phyloP scores from a whole-genome alignment of 2,888 invertebrate genomes.

The Miltochrista miniata region DNA sequence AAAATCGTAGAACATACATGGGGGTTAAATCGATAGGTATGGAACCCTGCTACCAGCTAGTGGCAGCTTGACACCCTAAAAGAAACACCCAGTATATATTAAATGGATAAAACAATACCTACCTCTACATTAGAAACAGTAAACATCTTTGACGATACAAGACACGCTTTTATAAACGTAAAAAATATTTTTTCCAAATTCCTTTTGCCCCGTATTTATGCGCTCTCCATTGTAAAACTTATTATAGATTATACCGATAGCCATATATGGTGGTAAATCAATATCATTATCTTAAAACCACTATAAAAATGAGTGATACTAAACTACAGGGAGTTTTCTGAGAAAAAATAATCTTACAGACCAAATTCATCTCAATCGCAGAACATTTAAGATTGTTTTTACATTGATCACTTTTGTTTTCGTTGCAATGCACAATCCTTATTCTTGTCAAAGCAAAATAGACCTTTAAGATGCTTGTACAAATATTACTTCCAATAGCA shows the following conservation, averaged over 20 bases:
- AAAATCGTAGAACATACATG: no score
- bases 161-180: no score
- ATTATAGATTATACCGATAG: conserved; percentile 64
- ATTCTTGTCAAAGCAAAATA: conserved; percentile 12
- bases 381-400: conserved; percentile 11
- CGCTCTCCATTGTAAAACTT: conserved; percentile 37
- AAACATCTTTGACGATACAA: no score
- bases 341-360: conserved; percentile 38
- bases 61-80: no score
- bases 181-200: no score
- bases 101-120: no score
- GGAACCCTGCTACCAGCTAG: no score
- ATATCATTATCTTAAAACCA: conserved; percentile 81
- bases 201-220: no score
- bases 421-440: conserved; percentile 22
- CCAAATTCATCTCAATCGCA: conserved; percentile 26
- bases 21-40: no score
- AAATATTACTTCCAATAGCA: background rate
- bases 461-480: conserved; percentile 1
- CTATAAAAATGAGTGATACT: conserved; percentile 76
- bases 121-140: no score
- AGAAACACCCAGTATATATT: no score
- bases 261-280: conserved; percentile 72
- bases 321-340: conserved; percentile 61
- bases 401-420: conserved; percentile 3